Percentiles rank a stretch among this genome's conserved stretches.
Evolutionary conservation across 1,140 invertebrate species (phyloP).

Genomic region (Lithobius niger): DNA sequence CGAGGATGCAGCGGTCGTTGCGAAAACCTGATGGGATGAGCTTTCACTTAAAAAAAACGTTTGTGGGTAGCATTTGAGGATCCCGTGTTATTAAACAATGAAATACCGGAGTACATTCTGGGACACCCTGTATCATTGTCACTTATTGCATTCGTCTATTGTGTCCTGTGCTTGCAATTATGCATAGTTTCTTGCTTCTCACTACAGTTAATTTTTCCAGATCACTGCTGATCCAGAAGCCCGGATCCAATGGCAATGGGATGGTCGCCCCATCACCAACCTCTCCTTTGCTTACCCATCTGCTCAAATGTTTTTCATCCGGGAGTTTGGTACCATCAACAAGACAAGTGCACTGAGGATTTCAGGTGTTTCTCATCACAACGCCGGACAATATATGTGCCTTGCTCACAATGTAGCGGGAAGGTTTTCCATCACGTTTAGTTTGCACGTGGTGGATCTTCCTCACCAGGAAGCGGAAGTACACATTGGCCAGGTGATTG

Average conservation of each 20-base stretch:
- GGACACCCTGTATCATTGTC: no score
- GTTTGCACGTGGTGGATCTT: constrained; percentile 49
- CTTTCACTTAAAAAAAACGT: no score
- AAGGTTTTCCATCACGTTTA: constrained; percentile 80
- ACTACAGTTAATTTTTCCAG: no score
- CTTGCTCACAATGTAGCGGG: constrained; percentile 82
- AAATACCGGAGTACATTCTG: no score
- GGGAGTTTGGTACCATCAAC: constrained; percentile 53
- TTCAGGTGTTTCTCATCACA: constrained; percentile 71
- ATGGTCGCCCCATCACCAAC: constrained; percentile 62
- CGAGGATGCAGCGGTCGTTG: no score
- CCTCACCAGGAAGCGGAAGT: neutral
- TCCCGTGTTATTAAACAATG: no score
- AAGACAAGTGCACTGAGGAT: constrained; percentile 67
- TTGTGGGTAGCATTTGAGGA: no score
- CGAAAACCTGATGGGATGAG: no score
- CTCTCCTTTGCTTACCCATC: constrained; percentile 41
- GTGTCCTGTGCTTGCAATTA: no score
- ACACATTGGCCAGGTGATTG: neutral
- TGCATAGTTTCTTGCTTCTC: no score
- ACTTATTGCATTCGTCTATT: no score
- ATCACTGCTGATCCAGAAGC: constrained; percentile 61
- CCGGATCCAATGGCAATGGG: constrained; percentile 72
- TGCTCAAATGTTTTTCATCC: constrained; percentile 56
- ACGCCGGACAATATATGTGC: constrained; percentile 80